Evolutionary conservation across 1,140 invertebrate genomes (phyloP).

Genomic region (Sipha flava): DNA sequence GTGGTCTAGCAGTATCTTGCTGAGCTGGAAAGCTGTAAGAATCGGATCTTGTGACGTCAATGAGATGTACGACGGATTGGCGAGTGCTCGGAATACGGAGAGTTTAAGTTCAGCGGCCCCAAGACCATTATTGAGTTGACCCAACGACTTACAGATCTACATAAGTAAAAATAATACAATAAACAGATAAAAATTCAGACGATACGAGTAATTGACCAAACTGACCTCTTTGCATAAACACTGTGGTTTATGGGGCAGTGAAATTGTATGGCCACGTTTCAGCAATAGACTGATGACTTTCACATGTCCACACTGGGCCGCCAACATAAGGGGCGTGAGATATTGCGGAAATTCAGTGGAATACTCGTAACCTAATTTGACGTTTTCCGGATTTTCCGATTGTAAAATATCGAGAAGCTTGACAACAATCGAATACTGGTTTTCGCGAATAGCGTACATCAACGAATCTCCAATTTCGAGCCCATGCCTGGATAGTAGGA

Average conservation of each 20-base stretch:
- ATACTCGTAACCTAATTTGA: background rate
- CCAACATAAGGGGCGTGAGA: too few species aligned
- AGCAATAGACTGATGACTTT: conserved; percentile 60
- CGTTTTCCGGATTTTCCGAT: background rate
- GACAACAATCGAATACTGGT: background rate
- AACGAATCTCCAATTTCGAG: background rate
- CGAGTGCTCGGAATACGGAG: conserved; percentile 51
- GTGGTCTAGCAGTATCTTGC: background rate
- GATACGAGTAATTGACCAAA: background rate
- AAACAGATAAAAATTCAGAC: too few species aligned
- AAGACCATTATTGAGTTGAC: background rate
- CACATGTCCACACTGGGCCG: conserved; percentile 60
- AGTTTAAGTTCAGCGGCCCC: background rate
- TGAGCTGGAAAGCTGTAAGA: conserved; percentile 50
- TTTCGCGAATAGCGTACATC: background rate
- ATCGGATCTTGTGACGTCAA: conserved; percentile 58
- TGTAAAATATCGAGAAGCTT: background rate
- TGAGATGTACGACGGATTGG: conserved; percentile 59
- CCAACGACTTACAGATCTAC: conserved; percentile 1
- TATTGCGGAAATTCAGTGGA: too few species aligned
- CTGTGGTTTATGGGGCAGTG: conserved; percentile 51
- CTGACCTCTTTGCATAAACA: conserved; percentile 50
- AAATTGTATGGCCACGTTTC: conserved; percentile 49
- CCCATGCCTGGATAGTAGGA: background rate
- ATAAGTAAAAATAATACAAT: background rate